Conservation (phyloP, 2,113 vertebrate genomes). For the Osmerus eperlanus region DNA sequence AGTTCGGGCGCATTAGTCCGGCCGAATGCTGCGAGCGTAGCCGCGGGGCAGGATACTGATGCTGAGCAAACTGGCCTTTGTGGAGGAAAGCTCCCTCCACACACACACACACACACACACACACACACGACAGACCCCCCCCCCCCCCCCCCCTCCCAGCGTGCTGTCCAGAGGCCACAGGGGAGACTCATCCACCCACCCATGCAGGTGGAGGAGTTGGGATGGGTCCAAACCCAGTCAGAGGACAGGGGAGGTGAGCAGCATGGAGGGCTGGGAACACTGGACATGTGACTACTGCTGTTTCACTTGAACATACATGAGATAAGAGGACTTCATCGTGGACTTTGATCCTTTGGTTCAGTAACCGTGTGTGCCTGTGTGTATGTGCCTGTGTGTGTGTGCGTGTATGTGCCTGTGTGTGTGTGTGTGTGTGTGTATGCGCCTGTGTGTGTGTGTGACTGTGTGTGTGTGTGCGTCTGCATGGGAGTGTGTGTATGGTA, state of each 20-base stretch:
- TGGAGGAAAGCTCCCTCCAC: conserved; percentile 68
- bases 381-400: neutral
- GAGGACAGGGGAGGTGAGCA: too few species aligned
- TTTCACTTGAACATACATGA: too few species aligned
- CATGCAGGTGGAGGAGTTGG: neutral
- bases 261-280: too few species aligned
- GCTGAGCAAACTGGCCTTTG: conserved; percentile 86
- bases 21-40: conserved; percentile 76
- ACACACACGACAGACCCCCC: conserved; percentile 12
- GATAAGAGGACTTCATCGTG: too few species aligned
- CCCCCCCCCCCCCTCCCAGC: conserved; percentile 50
- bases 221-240: neutral
- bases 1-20: conserved; percentile 80
- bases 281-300: too few species aligned
- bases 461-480: neutral
- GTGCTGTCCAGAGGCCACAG: neutral
- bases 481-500: neutral
- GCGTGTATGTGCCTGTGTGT: neutral
- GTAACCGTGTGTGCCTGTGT: neutral
- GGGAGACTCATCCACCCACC: conserved; percentile 6
- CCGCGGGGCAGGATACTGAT: conserved; percentile 80
- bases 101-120: conserved; percentile 56
- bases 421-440: neutral
- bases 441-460: neutral
- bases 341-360: neutral